Evolutionary conservation across 1,140 invertebrate species (phyloP), one percentile per base, ranked within the genome.

Genomic region (Orius laevigatus): DNA sequence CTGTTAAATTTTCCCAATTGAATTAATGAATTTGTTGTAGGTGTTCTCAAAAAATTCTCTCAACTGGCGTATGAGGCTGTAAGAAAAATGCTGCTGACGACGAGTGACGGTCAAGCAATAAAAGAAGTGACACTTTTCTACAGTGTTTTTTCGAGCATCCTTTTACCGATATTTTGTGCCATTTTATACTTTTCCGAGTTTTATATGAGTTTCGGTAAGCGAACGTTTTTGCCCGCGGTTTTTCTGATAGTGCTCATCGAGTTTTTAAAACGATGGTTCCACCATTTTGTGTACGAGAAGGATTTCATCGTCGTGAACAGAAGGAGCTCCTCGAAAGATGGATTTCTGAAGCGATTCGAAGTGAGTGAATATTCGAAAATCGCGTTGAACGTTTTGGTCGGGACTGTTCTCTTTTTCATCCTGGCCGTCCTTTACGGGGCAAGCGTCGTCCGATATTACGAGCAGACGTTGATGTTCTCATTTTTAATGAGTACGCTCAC

Each of bases 381-480:
- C 36, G 16, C 39, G 20, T 35, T 50, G 4, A 40, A 40, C 10
- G 16, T 52, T 6, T n/a, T 49, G 18, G 32, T 16, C 4, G 44
- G 36, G 25, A n/a, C 47, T n/a, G n/a, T 46, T 12, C 15, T 70
- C 41, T 78, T 71, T 62, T 78, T 78, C 56, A 53, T 72, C 8
- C 58, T 73, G 15, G 75, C 78, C 18, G 69, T 86, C 48, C 60
- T 85, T n/a, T 85, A 82, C 61, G 83, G 84, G 32, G 83, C 82
- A 3, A 77, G 81, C 36, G 55, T 82, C 6, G 61, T 74, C 15
- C 68, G 67, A 4, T 68, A 74, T 50, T 70, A 75, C 39, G 72
- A 79, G 58, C 76, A 84, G 60, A 86, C 82, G 2, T 70, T 78
- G 8, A 77, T 81, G 66, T 72, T 86, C 53, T 71, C 78, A 19